phyloP scores from a whole-genome alignment of 1,140 invertebrate genomes.

The Cydia strobilella region DNA sequence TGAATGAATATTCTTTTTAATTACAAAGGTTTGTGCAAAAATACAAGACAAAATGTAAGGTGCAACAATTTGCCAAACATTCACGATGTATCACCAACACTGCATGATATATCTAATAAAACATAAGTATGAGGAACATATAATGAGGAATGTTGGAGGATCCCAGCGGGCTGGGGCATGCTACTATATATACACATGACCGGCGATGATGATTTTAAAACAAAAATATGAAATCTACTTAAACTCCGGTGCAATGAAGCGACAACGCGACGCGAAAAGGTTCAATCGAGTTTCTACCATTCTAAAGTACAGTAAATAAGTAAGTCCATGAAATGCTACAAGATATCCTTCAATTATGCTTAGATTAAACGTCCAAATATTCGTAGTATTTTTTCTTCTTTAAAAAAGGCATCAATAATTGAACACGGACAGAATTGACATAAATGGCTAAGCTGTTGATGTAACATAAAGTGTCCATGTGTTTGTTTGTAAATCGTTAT shows the following conservation, averaged over 20 bases:
- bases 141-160: constrained; percentile 81
- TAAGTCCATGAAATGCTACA: neutral
- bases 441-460: no score
- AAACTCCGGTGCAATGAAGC: constrained; percentile 75
- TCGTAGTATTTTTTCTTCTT: no score
- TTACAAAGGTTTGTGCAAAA: constrained; percentile 54
- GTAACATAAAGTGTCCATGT: no score
- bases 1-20: no score
- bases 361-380: constrained; percentile 38
- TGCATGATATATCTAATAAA: constrained; percentile 76
- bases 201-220: constrained; percentile 66
- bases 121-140: constrained; percentile 66
- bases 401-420: no score
- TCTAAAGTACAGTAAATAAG: neutral
- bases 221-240: constrained; percentile 69
- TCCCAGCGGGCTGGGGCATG: constrained; percentile 80
- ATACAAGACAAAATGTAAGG: constrained; percentile 59
- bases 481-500: no score
- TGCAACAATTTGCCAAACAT: constrained; percentile 59
- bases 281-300: constrained; percentile 62
- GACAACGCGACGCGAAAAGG: constrained; percentile 61
- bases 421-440: no score
- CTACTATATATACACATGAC: constrained; percentile 75
- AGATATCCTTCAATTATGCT: neutral
- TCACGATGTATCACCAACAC: constrained; percentile 64